Percentiles rank a stretch among this genome's conserved stretches.
Conservation (phyloP, 2,888 invertebrate genomes). For the Anarsia innoxiella region DNA sequence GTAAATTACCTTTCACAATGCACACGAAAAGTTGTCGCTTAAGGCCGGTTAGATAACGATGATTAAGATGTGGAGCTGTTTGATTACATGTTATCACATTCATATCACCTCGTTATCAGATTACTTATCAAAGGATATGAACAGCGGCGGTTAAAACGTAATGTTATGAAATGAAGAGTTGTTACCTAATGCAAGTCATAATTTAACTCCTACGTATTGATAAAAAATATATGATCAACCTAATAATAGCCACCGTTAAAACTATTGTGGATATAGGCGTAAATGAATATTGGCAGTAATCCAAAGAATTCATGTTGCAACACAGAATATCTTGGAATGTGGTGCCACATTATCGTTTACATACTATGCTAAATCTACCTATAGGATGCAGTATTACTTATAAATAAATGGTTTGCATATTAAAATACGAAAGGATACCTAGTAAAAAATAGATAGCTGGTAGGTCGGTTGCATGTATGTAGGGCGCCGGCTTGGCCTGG, state of each 20-base stretch:
- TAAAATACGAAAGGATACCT: no score
- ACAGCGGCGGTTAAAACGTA: no score
- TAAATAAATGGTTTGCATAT: no score
- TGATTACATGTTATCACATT: constrained; percentile 39
- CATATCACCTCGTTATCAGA: constrained; percentile 37
- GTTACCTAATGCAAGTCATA: neutral
- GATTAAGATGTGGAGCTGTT: constrained; percentile 37
- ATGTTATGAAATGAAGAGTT: constrained; percentile 19
- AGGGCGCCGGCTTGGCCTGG: constrained; percentile 24
- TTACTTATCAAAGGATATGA: constrained; percentile 24
- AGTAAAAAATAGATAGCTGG: constrained; percentile 28
- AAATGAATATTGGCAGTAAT: constrained; percentile 29
- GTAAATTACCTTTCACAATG: constrained; percentile 3
- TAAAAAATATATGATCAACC: no score
- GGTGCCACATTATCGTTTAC: no score
- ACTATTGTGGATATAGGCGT: constrained; percentile 15
- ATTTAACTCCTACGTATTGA: no score
- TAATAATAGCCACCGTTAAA: neutral
- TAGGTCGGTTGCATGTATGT: constrained; percentile 41
- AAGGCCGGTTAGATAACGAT: constrained; percentile 27
- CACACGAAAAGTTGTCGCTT: neutral
- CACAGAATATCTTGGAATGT: constrained; percentile 13
- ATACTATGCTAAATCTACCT: no score
- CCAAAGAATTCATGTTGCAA: constrained; percentile 28
- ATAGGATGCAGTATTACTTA: no score